phyloP scores from a whole-genome alignment of 2,888 invertebrate species.

The Campoplex capitator region DNA sequence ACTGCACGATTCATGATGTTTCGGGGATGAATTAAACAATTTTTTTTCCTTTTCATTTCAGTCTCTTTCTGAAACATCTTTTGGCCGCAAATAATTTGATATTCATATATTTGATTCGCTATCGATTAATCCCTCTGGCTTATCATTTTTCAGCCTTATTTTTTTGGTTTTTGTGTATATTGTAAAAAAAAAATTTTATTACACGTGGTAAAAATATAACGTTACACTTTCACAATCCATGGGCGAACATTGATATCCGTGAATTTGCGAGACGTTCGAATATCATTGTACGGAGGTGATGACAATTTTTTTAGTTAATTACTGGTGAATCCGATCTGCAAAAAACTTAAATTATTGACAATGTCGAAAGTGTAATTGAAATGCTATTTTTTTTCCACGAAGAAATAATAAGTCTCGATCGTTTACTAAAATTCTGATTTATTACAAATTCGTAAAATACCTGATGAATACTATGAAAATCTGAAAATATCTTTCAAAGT shows the following conservation, averaged over 20 bases:
- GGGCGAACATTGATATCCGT: neutral
- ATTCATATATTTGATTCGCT: neutral
- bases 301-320: neutral
- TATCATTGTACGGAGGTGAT: neutral
- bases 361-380: neutral
- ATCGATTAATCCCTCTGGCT: neutral
- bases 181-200: neutral
- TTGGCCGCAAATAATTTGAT: neutral
- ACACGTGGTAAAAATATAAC: neutral
- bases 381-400: neutral
- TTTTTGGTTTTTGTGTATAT: neutral
- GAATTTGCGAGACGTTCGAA: neutral
- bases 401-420: too few species aligned
- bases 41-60: neutral
- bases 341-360: neutral
- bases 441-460: too few species aligned
- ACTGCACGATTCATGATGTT: neutral
- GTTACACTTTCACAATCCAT: neutral
- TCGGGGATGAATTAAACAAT: neutral
- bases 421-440: too few species aligned
- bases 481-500: too few species aligned
- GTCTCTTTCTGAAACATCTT: neutral
- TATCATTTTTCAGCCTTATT: neutral
- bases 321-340: neutral
- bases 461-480: too few species aligned